Evolutionary conservation across 2,797 vertebrate genomes (phyloP).

Genomic region (Hippoglossus hippoglossus): DNA sequence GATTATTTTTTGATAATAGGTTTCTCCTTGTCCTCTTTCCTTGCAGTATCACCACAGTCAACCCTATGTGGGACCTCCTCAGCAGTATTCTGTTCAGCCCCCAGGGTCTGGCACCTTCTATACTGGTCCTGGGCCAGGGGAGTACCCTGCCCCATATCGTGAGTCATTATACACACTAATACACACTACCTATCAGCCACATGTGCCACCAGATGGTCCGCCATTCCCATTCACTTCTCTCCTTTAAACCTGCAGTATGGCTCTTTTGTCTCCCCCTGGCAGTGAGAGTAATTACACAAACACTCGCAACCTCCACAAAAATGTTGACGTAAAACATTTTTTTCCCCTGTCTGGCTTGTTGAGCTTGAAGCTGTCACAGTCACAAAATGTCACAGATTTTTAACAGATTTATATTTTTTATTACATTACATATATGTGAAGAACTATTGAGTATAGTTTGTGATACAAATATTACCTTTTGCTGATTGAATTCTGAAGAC

Average conservation of each 20-base stretch:
- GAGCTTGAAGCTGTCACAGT: too few relatives aligned
- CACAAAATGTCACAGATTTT: too few relatives aligned
- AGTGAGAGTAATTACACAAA: neutral
- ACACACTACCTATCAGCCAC: too few relatives aligned
- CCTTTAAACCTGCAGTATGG: neutral
- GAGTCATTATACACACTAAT: too few relatives aligned
- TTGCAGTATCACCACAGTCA: slow-evolving; percentile 94
- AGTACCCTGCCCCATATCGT: too few relatives aligned
- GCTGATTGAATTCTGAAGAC: neutral
- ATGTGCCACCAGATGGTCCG: slow-evolving; percentile 75
- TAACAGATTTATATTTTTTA: too few relatives aligned
- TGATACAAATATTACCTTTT: neutral
- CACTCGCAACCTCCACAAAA: neutral
- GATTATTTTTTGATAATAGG: neutral
- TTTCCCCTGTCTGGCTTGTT: too few relatives aligned
- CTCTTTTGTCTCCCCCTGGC: neutral
- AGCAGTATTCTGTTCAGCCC: slow-evolving; percentile 95
- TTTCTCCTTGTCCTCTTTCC: slow-evolving; percentile 4
- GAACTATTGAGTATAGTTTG: neutral
- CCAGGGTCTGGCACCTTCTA: too few relatives aligned
- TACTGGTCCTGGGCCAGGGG: too few relatives aligned
- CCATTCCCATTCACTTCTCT: neutral
- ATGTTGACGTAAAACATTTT: too few relatives aligned
- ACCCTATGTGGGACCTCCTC: slow-evolving; percentile 93
- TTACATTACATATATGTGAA: too few relatives aligned